A percentile compares a stretch with the other conserved stretches of the same genome.
phyloP scores from a whole-genome alignment of 2,113 vertebrate genomes.

The Dolichotis patagonum region DNA sequence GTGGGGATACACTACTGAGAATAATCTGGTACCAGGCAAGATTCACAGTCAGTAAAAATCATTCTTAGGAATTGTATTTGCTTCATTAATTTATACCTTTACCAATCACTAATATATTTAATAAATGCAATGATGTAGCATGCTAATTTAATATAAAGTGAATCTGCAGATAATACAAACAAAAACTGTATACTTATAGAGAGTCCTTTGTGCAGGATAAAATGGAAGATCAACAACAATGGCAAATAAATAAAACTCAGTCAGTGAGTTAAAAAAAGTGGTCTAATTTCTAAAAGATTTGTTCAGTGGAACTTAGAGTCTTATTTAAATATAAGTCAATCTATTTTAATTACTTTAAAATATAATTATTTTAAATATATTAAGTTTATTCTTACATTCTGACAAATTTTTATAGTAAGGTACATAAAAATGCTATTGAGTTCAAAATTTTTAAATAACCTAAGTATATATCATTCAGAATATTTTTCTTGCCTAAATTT shows the following conservation, averaged over 20 bases:
- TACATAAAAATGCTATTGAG: background rate
- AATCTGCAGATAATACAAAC: background rate
- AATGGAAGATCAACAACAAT: background rate
- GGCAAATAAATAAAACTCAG: background rate
- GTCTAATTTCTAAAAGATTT: conserved; percentile 3
- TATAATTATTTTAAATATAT: conserved; percentile 26
- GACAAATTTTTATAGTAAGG: conserved; percentile 21
- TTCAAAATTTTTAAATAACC: conserved; percentile 19
- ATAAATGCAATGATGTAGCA: background rate
- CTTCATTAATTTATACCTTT: background rate
- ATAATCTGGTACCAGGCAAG: background rate
- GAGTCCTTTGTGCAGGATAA: background rate
- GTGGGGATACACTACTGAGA: background rate
- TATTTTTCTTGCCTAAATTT: conserved; percentile 27
- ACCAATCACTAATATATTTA: background rate
- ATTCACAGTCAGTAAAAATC: background rate
- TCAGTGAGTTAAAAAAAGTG: background rate
- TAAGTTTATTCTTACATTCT: background rate
- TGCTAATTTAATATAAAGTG: background rate
- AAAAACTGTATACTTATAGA: background rate
- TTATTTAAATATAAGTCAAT: background rate
- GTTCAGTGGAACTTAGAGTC: background rate
- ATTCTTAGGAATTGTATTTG: background rate
- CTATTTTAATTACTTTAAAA: conserved; percentile 43
- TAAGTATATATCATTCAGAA: background rate